Evolutionary conservation across 2,888 invertebrate genomes (phyloP), one percentile per base, ranked within the genome.

Genomic region (Protonemura montana): DNA sequence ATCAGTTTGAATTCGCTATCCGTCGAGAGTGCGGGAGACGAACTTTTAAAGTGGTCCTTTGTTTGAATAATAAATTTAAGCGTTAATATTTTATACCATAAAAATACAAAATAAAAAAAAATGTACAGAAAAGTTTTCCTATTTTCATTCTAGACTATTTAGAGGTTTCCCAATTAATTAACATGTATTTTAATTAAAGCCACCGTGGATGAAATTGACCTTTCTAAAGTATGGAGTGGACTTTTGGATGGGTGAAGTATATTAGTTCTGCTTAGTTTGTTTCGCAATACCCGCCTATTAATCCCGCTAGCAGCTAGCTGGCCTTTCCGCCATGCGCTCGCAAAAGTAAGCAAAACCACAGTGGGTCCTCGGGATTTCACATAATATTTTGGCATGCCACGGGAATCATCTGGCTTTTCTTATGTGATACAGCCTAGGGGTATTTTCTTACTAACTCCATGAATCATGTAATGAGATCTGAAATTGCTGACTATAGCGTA

Each of bases 51-150:
- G 59, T 59, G 21, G 16, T 21, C 59, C 21, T 59, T 59, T 59
- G 59, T 59, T 59, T 59, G 59, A 59, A 59, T 59, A 59, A 59
- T 59, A 59, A 59, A 59, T 59, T 59, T 59, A 59, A 59, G 59
- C 59, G 7, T 59, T 59, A 10, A 21, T 21, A 59, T 21, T 59
- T 59, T 21, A 59, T 2, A 59, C 59, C 59, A 59, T 21, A 59
- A 59, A 59, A 59, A 59, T 59, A 59, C 59, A 21, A 21, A 59
- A 59, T n/a, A 59, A 59, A 59, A 16, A 13, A 3, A 59, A 13
- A 13, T 59, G 13, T 59, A 59, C 59, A 59, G 2, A 7, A 59
- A 59, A 59, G 59, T 59, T 59, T 59, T 59, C 59, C 59, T 59
- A 59, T 59, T 59, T 59, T 59, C 59, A 59, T 59, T 59, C 59